phyloP scores from a whole-genome alignment of 2,888 invertebrate species.

The Theretra japonica region DNA sequence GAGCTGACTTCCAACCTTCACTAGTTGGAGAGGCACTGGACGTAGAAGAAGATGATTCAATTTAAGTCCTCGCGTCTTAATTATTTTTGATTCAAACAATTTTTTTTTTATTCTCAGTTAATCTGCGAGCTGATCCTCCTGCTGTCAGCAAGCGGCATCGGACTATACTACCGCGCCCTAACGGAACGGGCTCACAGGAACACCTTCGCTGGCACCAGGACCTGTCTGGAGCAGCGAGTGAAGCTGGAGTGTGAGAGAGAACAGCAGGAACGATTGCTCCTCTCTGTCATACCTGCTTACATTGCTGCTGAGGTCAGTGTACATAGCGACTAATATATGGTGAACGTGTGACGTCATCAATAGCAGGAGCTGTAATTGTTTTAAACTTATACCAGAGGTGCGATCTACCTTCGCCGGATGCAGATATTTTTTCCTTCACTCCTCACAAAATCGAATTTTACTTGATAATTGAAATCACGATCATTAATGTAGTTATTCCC shows the following conservation, averaged over 20 bases:
- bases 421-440: no score
- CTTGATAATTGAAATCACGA: no score
- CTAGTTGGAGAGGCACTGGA: no score
- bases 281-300: conserved; percentile 97
- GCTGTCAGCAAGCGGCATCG: conserved; percentile 91
- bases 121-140: conserved; percentile 91
- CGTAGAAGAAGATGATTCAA: no score
- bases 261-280: conserved; percentile 95
- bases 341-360: not conserved
- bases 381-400: no score
- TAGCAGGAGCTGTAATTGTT: no score
- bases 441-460: no score
- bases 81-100: no score
- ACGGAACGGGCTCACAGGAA: conserved; percentile 94
- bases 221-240: conserved; percentile 95
- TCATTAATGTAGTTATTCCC: no score
- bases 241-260: conserved; percentile 96
- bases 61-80: no score
- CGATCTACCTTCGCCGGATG: no score
- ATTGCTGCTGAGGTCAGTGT: conserved; percentile 95
- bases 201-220: conserved; percentile 95
- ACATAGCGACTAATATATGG: not conserved
- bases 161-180: conserved; percentile 94
- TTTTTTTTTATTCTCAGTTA: conserved; percentile 80
- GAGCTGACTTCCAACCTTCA: no score